Percentiles rank a stretch among this genome's conserved stretches.
Evolutionary conservation across 2,113 vertebrate genomes (phyloP).

Genomic region (Corvus cornix): DNA sequence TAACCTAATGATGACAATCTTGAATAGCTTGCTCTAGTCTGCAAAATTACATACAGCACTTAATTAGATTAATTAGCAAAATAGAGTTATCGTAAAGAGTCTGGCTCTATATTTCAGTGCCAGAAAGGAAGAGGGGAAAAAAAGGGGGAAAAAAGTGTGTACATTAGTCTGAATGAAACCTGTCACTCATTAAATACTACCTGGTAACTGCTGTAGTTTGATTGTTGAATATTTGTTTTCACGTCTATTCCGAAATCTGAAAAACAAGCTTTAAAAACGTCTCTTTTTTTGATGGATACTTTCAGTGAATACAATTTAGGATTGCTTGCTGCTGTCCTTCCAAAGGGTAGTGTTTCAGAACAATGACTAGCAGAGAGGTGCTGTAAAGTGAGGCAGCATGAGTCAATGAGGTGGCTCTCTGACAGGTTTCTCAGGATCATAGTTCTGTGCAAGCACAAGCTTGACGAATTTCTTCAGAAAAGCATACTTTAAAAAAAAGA

Average conservation of each 20-base stretch:
- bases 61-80: slow-evolving; percentile 68
- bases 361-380: background rate
- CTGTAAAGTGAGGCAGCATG: background rate
- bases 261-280: background rate
- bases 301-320: background rate
- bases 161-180: background rate
- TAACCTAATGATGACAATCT: slow-evolving; percentile 67
- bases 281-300: background rate
- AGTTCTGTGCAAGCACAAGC: background rate
- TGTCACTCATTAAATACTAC: background rate
- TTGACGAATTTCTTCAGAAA: background rate
- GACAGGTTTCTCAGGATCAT: background rate
- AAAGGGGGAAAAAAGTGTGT: background rate
- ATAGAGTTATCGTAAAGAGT: slow-evolving; percentile 45
- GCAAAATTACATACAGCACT: slow-evolving; percentile 53
- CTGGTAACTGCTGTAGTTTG: background rate
- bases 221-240: background rate
- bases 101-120: background rate
- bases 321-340: background rate
- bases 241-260: background rate
- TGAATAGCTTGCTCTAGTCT: slow-evolving; percentile 39
- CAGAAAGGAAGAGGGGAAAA: background rate
- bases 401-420: background rate
- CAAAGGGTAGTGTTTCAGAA: background rate
- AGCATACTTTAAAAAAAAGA: background rate